Conservation (phyloP, 2,888 invertebrate genomes). For the Tetramorium bicarinatum region DNA sequence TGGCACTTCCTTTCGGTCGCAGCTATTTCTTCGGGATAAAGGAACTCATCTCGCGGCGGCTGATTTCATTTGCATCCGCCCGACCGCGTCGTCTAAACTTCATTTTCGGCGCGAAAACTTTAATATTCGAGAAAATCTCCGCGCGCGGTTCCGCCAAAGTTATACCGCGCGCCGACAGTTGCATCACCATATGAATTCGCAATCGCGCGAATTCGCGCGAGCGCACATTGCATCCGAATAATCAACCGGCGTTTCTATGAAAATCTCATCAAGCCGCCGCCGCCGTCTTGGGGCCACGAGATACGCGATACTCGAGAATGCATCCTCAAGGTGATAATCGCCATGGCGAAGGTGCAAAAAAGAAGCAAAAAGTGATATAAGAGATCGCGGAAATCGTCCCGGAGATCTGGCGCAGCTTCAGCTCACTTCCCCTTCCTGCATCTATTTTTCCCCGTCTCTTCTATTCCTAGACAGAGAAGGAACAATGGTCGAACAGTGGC, state of each 20-base stretch:
- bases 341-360: slow-evolving; percentile 11
- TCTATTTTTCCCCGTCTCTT: slow-evolving; percentile 15
- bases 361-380: slow-evolving; percentile 42
- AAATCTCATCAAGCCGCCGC: slow-evolving; percentile 69
- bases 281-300: slow-evolving; percentile 4
- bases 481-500: slow-evolving; percentile 48
- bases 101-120: slow-evolving; percentile 55
- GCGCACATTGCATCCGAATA: slow-evolving; percentile 62
- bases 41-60: slow-evolving; percentile 49
- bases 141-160: slow-evolving; percentile 48
- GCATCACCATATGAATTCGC: slow-evolving; percentile 75
- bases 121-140: slow-evolving; percentile 57
- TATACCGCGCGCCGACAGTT: slow-evolving; percentile 54
- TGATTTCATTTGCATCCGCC: slow-evolving; percentile 49
- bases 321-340: slow-evolving; percentile 55
- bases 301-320: slow-evolving; percentile 42
- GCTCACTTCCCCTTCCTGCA: slow-evolving; percentile 11
- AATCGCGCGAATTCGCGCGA: slow-evolving; percentile 68
- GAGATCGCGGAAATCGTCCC: slow-evolving; percentile 53
- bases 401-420: slow-evolving; percentile 45
- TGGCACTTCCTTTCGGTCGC: neutral
- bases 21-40: slow-evolving; percentile 34
- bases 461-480: slow-evolving; percentile 45
- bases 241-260: slow-evolving; percentile 73
- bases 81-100: slow-evolving; percentile 52